A percentile compares a stretch with the other conserved stretches of the same genome.
Conservation (phyloP, 2,797 vertebrate genomes). For the Distichodus sexfasciatus region DNA sequence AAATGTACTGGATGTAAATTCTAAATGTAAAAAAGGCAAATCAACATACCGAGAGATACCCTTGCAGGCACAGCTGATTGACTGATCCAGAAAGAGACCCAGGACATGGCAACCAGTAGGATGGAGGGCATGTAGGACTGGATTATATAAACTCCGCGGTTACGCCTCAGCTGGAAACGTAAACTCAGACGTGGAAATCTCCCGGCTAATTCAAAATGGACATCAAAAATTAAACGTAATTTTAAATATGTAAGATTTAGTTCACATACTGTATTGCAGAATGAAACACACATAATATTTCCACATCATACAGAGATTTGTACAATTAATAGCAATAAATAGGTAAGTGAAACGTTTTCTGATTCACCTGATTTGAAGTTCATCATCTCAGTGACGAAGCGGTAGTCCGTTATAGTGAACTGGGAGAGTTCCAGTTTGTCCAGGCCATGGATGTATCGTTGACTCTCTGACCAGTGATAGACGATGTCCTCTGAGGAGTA, state of each 20-base stretch:
- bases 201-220: too few relatives aligned
- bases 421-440: conserved; percentile 96
- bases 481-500: conserved; percentile 97
- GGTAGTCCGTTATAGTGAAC: conserved; percentile 95
- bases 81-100: conserved; percentile 99
- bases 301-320: too few relatives aligned
- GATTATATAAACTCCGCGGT: conserved; percentile 96
- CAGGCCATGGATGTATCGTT: conserved; percentile 90
- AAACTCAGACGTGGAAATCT: conserved; percentile 93
- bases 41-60: conserved; percentile 86
- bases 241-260: too few relatives aligned
- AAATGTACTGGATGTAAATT: too few relatives aligned
- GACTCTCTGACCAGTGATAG: conserved; percentile 97
- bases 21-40: neutral
- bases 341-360: conserved; percentile 9
- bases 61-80: conserved; percentile 95
- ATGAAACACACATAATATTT: too few relatives aligned
- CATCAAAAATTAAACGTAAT: too few relatives aligned
- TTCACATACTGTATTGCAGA: too few relatives aligned
- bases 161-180: conserved; percentile 87
- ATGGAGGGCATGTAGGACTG: conserved; percentile 98
- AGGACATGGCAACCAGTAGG: conserved; percentile 95
- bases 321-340: neutral
- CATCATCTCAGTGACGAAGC: conserved; percentile 89
- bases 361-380: conserved; percentile 94